phyloP scores from a whole-genome alignment of 2,888 invertebrate genomes.

The Meloe dianella region DNA sequence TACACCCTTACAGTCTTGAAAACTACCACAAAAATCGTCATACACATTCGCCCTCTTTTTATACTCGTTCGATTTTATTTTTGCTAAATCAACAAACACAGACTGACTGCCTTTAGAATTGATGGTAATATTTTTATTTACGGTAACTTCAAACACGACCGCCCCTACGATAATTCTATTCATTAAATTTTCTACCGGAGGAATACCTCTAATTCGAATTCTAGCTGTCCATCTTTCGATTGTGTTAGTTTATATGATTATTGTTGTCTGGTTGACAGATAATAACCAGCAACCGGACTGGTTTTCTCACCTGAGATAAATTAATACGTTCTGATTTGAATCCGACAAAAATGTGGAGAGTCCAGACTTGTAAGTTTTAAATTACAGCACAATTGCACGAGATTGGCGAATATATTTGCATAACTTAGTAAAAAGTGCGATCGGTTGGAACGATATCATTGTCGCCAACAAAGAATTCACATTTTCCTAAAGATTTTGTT shows the following conservation, averaged over 20 bases:
- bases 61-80: neutral
- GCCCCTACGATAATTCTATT: neutral
- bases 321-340: constrained; percentile 56
- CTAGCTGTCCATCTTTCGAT: neutral
- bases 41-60: neutral
- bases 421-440: constrained; percentile 55
- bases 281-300: constrained; percentile 47
- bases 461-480: constrained; percentile 42
- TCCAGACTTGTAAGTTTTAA: constrained; percentile 56
- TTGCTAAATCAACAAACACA: neutral
- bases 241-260: constrained; percentile 32
- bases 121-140: constrained; percentile 2
- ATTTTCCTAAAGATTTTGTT: constrained; percentile 27
- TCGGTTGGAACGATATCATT: constrained; percentile 54
- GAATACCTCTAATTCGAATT: neutral
- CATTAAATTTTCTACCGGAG: neutral
- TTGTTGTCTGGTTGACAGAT: constrained; percentile 30
- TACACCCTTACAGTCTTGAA: neutral
- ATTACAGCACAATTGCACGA: constrained; percentile 60
- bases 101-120: constrained; percentile 3
- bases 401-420: constrained; percentile 60
- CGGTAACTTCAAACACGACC: constrained; percentile 9
- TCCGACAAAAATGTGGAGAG: constrained; percentile 54
- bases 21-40: constrained; percentile 2
- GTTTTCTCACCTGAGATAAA: constrained; percentile 54